These are phyloP conservation scores for Drosophila kikkawai DNA, from an alignment of 1,140 invertebrate species.

Conservation along the genomic window DNA sequence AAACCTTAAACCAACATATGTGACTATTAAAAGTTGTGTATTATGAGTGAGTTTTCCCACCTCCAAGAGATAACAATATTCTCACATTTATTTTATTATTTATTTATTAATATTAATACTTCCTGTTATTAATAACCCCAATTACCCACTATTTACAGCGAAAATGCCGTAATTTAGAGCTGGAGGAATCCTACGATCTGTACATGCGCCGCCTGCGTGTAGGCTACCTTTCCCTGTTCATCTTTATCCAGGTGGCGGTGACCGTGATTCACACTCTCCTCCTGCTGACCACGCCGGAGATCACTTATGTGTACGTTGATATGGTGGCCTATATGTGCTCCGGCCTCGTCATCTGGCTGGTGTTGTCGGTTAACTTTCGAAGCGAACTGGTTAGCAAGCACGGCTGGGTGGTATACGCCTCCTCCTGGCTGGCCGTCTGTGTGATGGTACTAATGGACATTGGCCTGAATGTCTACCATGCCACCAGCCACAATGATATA, in stretches of 20 bases:
- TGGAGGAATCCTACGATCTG: slow-evolving; percentile 90
- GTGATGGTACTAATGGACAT: slow-evolving; percentile 86
- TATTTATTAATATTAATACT: too few relatives aligned
- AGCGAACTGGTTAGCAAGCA: slow-evolving; percentile 85
- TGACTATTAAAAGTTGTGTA: not conserved
- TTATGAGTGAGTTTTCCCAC: not conserved
- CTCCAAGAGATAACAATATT: not conserved
- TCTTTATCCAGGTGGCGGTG: slow-evolving; percentile 89
- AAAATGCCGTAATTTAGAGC: slow-evolving; percentile 90
- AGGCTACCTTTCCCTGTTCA: slow-evolving; percentile 91
- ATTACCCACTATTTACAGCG: slow-evolving; percentile 85
- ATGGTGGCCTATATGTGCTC: slow-evolving; percentile 85
- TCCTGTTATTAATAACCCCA: not conserved
- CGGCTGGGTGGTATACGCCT: slow-evolving; percentile 85
- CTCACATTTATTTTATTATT: not conserved
- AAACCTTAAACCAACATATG: not conserved
- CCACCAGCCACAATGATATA: slow-evolving; percentile 75
- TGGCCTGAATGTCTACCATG: slow-evolving; percentile 86
- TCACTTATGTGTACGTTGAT: slow-evolving; percentile 80
- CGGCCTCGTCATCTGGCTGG: slow-evolving; percentile 85
- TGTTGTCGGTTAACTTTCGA: slow-evolving; percentile 86
- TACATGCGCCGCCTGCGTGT: slow-evolving; percentile 92
- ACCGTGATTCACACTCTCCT: slow-evolving; percentile 88
- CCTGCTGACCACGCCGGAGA: slow-evolving; percentile 85
- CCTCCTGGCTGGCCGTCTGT: slow-evolving; percentile 86